Evolutionary conservation across 2,113 vertebrate species (phyloP).

Genomic region (Calidris pugnax): DNA sequence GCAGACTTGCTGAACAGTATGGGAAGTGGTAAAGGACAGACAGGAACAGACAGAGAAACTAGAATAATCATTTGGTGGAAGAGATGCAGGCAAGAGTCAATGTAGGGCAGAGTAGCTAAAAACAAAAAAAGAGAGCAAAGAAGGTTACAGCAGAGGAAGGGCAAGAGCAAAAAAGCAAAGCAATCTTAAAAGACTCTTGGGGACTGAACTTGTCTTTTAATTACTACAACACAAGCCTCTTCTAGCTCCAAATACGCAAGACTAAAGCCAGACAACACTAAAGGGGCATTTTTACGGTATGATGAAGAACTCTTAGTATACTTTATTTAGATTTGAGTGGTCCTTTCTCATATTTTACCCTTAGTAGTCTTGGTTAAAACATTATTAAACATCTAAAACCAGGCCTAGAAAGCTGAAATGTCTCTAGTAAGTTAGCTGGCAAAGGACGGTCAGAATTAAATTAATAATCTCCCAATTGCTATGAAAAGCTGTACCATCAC

Average conservation of each 20-base stretch:
- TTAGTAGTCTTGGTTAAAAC: background rate
- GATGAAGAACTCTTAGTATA: background rate
- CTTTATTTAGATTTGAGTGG: background rate
- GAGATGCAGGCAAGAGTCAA: background rate
- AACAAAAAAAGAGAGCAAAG: slow-evolving; percentile 26
- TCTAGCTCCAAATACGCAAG: background rate
- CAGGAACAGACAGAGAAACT: background rate
- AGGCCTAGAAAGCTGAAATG: background rate
- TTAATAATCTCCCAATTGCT: background rate
- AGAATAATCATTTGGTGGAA: background rate
- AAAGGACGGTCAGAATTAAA: background rate
- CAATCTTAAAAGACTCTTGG: background rate
- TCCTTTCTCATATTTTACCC: background rate
- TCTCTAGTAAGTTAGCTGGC: background rate
- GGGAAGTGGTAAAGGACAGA: background rate
- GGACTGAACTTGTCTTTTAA: background rate
- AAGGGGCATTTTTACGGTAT: background rate
- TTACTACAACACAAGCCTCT: background rate
- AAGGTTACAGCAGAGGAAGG: slow-evolving; percentile 29
- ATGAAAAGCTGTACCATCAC: background rate
- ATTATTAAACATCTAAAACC: background rate
- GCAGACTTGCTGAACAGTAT: background rate
- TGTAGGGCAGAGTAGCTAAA: slow-evolving; percentile 48
- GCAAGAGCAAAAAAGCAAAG: background rate
- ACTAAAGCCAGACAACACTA: background rate